A percentile compares a stretch with the other conserved stretches of the same genome.
These are phyloP conservation scores for Drosophila hamatofila DNA, from an alignment of 2,888 invertebrate species.

Conservation along the genomic window DNA sequence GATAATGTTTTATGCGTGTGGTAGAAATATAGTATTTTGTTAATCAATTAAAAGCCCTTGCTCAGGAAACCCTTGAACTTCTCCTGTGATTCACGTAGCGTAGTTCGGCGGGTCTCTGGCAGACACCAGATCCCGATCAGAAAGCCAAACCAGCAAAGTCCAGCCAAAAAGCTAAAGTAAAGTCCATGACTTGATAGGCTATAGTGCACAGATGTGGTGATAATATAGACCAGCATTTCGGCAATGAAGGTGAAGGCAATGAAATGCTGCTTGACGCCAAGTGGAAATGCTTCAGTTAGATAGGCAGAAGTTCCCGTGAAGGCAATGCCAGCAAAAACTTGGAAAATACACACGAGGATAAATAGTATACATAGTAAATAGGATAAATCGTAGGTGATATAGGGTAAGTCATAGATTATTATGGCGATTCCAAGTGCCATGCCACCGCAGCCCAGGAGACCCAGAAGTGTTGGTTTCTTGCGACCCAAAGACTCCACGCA, in stretches of 20 bases:
- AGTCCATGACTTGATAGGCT: rapidly evolving
- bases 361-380: no score
- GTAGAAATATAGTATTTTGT: neutral
- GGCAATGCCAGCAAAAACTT: slow-evolving; percentile 73
- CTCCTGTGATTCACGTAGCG: slow-evolving; percentile 65
- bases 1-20: no score
- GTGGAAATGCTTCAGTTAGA: slow-evolving; percentile 79
- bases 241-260: slow-evolving; percentile 60
- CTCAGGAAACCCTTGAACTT: slow-evolving; percentile 54
- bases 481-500: slow-evolving; percentile 70
- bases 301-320: slow-evolving; percentile 41
- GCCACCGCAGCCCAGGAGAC: slow-evolving; percentile 56
- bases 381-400: rapidly evolving
- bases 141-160: slow-evolving; percentile 56
- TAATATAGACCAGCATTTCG: slow-evolving; percentile 66
- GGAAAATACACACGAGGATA: slow-evolving; percentile 55
- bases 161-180: slow-evolving; percentile 67
- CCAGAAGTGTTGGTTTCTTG: slow-evolving; percentile 58
- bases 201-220: slow-evolving; percentile 14
- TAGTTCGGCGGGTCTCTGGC: slow-evolving; percentile 75
- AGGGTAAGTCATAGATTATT: neutral
- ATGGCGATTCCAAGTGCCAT: slow-evolving; percentile 59
- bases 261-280: slow-evolving; percentile 76
- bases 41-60: slow-evolving; percentile 32
- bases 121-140: slow-evolving; percentile 54